Conservation (phyloP, 2,113 vertebrate species). For the Alethe castanea region DNA sequence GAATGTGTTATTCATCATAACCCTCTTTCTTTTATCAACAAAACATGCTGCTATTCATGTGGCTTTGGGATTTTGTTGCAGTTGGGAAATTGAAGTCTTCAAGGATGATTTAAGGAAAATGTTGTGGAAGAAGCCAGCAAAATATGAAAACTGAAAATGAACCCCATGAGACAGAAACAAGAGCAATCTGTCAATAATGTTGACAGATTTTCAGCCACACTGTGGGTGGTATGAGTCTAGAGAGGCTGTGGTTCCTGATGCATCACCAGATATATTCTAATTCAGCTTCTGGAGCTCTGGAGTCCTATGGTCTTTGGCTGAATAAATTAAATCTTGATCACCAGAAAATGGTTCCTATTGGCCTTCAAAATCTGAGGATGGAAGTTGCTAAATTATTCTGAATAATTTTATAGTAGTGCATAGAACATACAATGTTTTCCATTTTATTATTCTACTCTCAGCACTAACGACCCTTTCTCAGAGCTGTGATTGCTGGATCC, state of each 20-base stretch:
- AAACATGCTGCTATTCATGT: background rate
- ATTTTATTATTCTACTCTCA: background rate
- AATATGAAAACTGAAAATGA: background rate
- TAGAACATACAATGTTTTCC: background rate
- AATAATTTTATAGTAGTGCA: background rate
- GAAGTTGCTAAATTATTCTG: background rate
- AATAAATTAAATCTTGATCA: background rate
- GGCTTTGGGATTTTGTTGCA: background rate
- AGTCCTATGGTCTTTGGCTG: background rate
- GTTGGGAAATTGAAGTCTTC: conserved; percentile 11
- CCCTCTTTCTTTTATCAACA: background rate
- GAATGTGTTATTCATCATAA: background rate
- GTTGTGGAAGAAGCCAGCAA: background rate
- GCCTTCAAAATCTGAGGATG: background rate
- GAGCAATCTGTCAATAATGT: background rate
- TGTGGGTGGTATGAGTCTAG: background rate
- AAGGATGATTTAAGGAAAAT: background rate
- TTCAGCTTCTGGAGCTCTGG: background rate
- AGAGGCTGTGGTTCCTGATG: background rate
- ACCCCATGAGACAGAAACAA: background rate
- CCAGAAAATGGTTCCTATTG: background rate
- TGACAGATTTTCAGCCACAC: background rate
- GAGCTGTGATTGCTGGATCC: background rate
- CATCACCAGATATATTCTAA: background rate
- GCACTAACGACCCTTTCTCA: background rate